Conservation (phyloP, 2,888 invertebrate species). For the Drosophila borborema region DNA sequence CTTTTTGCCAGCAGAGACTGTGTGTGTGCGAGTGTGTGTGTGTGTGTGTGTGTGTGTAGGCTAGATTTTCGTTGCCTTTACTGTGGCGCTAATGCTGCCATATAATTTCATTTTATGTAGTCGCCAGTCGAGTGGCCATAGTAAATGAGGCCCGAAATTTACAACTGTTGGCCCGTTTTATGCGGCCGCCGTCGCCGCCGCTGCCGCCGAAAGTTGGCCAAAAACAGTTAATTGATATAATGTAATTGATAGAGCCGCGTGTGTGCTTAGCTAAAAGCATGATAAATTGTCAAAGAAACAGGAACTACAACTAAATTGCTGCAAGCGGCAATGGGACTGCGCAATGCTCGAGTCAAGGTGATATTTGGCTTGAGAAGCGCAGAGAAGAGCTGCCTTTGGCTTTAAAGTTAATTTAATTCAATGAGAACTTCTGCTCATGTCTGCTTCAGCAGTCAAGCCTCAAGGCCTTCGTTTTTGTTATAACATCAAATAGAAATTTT, state of each 20-base stretch:
- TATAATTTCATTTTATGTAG: conserved; percentile 74
- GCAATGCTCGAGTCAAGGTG: background rate
- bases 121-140: conserved; percentile 37
- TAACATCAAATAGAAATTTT: background rate
- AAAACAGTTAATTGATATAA: conserved; percentile 70
- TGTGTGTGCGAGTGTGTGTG: background rate
- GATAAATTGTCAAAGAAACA: conserved; percentile 39
- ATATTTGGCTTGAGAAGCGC: background rate
- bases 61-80: conserved; percentile 50
- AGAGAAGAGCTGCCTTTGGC: background rate
- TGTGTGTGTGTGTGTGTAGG: conserved; percentile 21
- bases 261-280: conserved; percentile 38
- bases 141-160: conserved; percentile 68
- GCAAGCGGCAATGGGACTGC: background rate
- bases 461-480: no score
- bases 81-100: conserved; percentile 50
- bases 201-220: conserved; percentile 28
- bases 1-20: conserved; percentile 7
- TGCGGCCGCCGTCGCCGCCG: conserved; percentile 34
- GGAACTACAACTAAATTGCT: conserved; percentile 1
- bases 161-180: conserved; percentile 65
- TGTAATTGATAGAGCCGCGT: conserved; percentile 64
- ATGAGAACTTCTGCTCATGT: background rate
- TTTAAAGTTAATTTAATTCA: background rate
- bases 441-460: background rate